A percentile compares a stretch with the other conserved stretches of the same genome.
Conservation (phyloP, 2,113 vertebrate species). For the Carassius auratus region DNA sequence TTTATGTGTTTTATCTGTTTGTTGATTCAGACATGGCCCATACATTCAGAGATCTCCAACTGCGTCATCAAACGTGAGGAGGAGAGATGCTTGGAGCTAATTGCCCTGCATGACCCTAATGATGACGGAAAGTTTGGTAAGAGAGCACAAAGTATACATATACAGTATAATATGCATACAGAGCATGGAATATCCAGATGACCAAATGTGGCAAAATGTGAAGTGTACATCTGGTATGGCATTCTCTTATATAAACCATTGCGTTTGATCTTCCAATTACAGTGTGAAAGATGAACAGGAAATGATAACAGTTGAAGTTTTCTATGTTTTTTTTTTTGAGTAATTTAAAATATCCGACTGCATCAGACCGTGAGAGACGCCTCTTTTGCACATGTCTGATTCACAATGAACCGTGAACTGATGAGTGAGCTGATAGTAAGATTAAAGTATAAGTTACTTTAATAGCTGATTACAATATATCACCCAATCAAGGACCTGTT, state of each 20-base stretch:
- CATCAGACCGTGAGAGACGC: not conserved
- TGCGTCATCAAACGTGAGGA: constrained; percentile 77
- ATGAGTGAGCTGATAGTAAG: not conserved
- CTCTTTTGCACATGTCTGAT: not conserved
- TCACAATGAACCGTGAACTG: not conserved
- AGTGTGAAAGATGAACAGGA: not conserved
- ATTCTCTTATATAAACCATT: not conserved
- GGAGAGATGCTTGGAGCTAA: constrained; percentile 78
- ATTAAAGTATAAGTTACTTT: not conserved
- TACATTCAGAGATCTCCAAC: constrained; percentile 65
- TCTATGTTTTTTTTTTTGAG: not conserved
- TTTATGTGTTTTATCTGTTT: constrained; percentile 43
- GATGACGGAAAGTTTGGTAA: constrained; percentile 69
- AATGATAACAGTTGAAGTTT: not conserved
- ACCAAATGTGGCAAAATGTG: not conserved
- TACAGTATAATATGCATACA: too few relatives aligned
- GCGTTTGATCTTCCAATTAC: not conserved
- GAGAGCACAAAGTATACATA: constrained; percentile 46
- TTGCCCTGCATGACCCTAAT: constrained; percentile 62
- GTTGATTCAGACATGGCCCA: constrained; percentile 67
- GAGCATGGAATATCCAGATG: too few relatives aligned
- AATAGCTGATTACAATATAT: too few relatives aligned
- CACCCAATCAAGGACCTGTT: too few relatives aligned
- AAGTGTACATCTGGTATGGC: not conserved
- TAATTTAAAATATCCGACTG: not conserved